Conservation (phyloP, 2,113 vertebrate genomes). For the Prolemur simus region DNA sequence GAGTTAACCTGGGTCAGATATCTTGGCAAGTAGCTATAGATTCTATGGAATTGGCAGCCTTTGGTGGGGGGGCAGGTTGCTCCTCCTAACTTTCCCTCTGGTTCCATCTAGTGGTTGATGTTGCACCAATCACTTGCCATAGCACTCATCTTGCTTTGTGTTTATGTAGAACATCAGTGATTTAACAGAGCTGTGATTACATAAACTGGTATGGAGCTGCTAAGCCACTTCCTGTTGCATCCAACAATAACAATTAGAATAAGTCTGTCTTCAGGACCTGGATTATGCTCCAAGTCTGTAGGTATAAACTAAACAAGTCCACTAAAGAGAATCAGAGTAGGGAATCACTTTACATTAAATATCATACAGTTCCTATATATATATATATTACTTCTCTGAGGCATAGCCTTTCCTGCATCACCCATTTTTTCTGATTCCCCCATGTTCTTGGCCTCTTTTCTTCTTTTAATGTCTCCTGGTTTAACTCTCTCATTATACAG, state of each 20-base stretch:
- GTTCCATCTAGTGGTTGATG: constrained; percentile 46
- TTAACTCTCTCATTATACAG: neutral
- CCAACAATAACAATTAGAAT: neutral
- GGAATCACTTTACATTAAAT: constrained; percentile 18
- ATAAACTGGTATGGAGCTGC: neutral
- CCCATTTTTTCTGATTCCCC: neutral
- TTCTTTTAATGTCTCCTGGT: neutral
- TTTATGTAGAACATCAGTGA: constrained; percentile 30
- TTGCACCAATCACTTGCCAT: neutral
- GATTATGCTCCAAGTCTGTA: neutral
- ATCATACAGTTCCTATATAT: neutral
- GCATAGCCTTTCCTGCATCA: neutral
- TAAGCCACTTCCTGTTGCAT: neutral
- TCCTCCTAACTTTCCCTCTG: constrained; percentile 50
- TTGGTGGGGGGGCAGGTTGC: neutral
- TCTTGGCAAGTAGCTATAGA: neutral
- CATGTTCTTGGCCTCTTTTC: neutral
- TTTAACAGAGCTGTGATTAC: neutral
- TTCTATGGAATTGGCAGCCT: neutral
- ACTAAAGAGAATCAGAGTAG: neutral
- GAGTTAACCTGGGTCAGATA: neutral
- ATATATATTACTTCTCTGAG: neutral
- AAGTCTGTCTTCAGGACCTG: neutral
- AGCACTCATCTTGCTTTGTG: neutral
- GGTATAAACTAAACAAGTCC: neutral